Conservation (phyloP, 2,113 vertebrate species). For the Phaethon lepturus region DNA sequence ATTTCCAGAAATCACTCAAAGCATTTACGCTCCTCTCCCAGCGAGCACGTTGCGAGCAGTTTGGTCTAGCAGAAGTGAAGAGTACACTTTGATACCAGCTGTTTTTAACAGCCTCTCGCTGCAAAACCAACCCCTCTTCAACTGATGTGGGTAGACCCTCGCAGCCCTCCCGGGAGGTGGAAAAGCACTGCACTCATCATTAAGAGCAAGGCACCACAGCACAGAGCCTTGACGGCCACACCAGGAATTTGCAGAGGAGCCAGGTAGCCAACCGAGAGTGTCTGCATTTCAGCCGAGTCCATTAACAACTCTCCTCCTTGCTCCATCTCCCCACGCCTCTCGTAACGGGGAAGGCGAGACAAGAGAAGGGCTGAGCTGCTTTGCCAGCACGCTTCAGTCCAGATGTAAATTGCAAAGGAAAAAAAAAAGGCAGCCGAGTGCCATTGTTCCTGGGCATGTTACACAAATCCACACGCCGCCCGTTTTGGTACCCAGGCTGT, state of each 20-base stretch:
- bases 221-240: neutral
- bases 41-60: fast-evolving
- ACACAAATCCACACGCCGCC: neutral
- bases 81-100: fast-evolving
- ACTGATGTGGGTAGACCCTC: fast-evolving
- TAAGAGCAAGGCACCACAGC: neutral
- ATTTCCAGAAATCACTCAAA: fast-evolving
- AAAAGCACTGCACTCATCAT: neutral
- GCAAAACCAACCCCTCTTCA: neutral
- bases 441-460: conserved; percentile 7
- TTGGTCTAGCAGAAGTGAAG: neutral
- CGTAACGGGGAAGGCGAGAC: neutral
- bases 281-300: fast-evolving
- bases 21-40: neutral
- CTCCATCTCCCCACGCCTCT: neutral
- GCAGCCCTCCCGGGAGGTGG: fast-evolving
- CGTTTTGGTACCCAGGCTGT: conserved; percentile 21
- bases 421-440: neutral
- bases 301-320: neutral
- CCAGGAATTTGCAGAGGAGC: fast-evolving
- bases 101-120: neutral
- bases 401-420: neutral
- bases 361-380: neutral
- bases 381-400: neutral
- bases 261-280: neutral